Evolutionary conservation across 2,113 vertebrate genomes (phyloP).

Genomic region (Gallinago undulata): DNA sequence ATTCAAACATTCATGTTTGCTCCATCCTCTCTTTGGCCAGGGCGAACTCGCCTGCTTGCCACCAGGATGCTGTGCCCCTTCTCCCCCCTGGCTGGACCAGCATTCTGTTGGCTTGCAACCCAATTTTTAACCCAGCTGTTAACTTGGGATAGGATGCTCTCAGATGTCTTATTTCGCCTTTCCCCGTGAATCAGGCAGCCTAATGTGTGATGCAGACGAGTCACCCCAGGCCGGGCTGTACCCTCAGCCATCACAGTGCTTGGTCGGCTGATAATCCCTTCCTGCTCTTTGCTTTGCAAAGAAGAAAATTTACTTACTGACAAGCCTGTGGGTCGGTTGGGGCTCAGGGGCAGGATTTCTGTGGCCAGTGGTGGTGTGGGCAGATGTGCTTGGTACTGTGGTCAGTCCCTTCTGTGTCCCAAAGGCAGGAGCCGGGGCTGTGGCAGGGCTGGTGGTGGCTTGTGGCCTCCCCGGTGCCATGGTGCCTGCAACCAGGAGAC

Average conservation of each 20-base stretch:
- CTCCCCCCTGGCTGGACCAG: rapidly evolving
- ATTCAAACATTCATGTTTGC: neutral
- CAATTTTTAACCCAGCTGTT: neutral
- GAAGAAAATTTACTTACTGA: constrained; percentile 21
- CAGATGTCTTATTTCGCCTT: neutral
- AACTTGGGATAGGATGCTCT: neutral
- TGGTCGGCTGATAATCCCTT: neutral
- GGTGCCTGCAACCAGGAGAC: neutral
- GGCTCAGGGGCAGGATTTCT: neutral
- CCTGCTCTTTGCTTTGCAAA: neutral
- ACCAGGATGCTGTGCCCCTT: rapidly evolving
- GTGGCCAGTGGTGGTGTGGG: neutral
- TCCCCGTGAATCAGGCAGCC: neutral
- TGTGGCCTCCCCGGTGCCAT: rapidly evolving
- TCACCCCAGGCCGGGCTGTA: rapidly evolving
- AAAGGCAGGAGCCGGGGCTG: neutral
- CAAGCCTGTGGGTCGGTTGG: neutral
- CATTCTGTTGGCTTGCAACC: neutral
- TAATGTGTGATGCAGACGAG: rapidly evolving
- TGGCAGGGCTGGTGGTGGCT: neutral
- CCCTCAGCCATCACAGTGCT: neutral
- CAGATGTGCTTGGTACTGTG: neutral
- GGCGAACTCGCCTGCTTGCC: neutral
- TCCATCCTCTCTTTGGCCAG: neutral
- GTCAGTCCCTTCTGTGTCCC: neutral